Conservation (phyloP, 2,113 vertebrate genomes). For the Grallaria varia region DNA sequence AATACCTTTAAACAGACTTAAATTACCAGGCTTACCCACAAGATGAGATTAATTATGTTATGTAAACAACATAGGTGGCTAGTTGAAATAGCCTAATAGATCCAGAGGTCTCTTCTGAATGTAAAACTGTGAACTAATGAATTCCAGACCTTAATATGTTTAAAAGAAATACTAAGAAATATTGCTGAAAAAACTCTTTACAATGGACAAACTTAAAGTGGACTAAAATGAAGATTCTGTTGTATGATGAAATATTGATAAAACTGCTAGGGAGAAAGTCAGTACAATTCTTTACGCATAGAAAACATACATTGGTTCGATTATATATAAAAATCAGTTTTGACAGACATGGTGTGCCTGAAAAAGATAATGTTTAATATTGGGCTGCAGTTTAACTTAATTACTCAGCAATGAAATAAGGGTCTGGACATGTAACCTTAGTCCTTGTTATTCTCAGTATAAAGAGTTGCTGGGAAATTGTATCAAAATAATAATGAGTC, state of each 20-base stretch:
- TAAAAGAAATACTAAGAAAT: background rate
- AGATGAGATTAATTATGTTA: background rate
- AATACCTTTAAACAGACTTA: background rate
- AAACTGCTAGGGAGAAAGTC: background rate
- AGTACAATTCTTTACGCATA: background rate
- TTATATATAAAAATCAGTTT: background rate
- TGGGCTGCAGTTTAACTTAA: background rate
- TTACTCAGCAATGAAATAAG: background rate
- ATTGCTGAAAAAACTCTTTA: background rate
- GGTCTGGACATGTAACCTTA: background rate
- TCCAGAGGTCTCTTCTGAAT: background rate
- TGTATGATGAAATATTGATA: background rate
- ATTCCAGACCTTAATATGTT: background rate
- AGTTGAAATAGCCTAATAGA: background rate
- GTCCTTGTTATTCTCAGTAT: background rate
- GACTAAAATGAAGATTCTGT: background rate
- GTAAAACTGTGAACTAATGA: background rate
- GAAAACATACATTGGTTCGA: background rate
- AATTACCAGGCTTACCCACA: background rate
- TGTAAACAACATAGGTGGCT: rapidly evolving
- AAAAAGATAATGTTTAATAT: background rate
- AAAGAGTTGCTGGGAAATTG: background rate
- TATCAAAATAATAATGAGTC: background rate
- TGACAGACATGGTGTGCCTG: background rate
- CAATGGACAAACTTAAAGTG: background rate